phyloP scores from a whole-genome alignment of 2,113 vertebrate genomes.

The Ammodramus savannarum region DNA sequence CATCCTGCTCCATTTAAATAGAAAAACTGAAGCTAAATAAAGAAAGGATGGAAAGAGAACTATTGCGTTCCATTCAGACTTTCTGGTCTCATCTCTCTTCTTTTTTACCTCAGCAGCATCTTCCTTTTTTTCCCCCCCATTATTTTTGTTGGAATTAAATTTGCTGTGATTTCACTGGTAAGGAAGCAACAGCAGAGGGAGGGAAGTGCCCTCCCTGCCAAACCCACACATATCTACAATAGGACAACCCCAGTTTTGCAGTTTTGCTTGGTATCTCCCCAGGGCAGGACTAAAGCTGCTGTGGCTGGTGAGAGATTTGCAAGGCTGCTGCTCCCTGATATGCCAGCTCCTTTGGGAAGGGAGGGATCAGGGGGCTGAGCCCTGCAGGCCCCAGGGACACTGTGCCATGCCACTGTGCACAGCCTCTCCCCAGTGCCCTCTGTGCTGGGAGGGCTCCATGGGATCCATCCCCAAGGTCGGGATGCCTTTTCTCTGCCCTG shows the following conservation, averaged over 20 bases:
- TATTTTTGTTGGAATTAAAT: conserved; percentile 27
- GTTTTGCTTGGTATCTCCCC: not conserved
- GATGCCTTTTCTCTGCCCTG: not conserved
- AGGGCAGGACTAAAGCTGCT: not conserved
- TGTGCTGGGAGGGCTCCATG: accelerated
- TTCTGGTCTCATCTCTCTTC: not conserved
- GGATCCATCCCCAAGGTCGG: accelerated
- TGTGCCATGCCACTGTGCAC: accelerated
- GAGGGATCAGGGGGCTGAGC: not conserved
- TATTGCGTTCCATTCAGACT: conserved; percentile 18
- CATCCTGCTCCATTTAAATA: conserved; percentile 57
- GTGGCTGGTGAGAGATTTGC: not conserved
- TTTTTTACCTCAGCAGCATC: conserved; percentile 4
- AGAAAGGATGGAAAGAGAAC: not conserved
- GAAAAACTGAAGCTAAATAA: conserved; percentile 46
- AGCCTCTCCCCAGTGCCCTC: accelerated
- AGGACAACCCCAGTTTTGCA: not conserved
- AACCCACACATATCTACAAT: not conserved
- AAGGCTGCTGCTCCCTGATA: not conserved
- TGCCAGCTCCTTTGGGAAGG: not conserved
- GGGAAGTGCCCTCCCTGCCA: not conserved
- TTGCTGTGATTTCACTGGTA: not conserved
- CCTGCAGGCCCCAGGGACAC: not conserved
- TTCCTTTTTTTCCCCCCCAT: not conserved
- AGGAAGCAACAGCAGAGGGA: not conserved